A percentile compares a stretch with the other conserved stretches of the same genome.
Conservation (phyloP, 1,140 invertebrate species). For the Drosophila arizonae region DNA sequence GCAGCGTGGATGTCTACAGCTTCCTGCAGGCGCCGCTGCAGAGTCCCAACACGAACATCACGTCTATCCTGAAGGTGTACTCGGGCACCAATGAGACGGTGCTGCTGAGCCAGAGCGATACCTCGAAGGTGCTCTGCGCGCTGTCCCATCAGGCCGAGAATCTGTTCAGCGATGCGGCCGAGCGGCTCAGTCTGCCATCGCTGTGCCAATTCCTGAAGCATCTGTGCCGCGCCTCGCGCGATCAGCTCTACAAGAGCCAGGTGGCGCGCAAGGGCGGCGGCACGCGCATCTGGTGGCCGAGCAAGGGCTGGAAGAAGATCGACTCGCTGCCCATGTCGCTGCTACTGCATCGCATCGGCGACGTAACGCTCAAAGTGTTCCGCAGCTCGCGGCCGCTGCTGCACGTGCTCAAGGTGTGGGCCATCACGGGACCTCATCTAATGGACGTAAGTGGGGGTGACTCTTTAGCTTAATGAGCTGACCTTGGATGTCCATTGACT, state of each 20-base stretch:
- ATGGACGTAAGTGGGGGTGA: slow-evolving; percentile 88
- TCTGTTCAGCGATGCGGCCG: slow-evolving; percentile 92
- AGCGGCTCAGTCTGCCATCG: slow-evolving; percentile 92
- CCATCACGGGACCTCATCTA: slow-evolving; percentile 93
- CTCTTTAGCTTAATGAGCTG: too few relatives aligned
- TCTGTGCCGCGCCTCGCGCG: slow-evolving; percentile 91
- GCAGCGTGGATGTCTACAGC: slow-evolving; percentile 91
- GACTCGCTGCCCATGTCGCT: slow-evolving; percentile 83
- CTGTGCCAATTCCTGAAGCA: slow-evolving; percentile 91
- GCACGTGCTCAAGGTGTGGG: slow-evolving; percentile 95
- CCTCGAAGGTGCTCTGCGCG: slow-evolving; percentile 93
- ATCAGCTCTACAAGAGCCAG: slow-evolving; percentile 87
- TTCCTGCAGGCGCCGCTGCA: slow-evolving; percentile 89
- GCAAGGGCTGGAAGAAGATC: slow-evolving; percentile 82
- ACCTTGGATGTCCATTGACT: too few relatives aligned
- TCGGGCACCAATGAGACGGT: slow-evolving; percentile 85
- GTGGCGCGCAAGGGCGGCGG: slow-evolving; percentile 83
- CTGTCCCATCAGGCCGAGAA: slow-evolving; percentile 93
- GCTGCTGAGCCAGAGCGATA: slow-evolving; percentile 90
- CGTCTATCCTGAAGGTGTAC: slow-evolving; percentile 80
- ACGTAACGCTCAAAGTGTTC: slow-evolving; percentile 93
- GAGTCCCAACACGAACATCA: slow-evolving; percentile 84
- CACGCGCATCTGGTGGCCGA: slow-evolving; percentile 82
- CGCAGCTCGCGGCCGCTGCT: slow-evolving; percentile 93
- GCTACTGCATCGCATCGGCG: slow-evolving; percentile 92